Evolutionary conservation across 1,140 invertebrate genomes (phyloP), one percentile per base, ranked within the genome.

Genomic region (Penaeus chinensis): DNA sequence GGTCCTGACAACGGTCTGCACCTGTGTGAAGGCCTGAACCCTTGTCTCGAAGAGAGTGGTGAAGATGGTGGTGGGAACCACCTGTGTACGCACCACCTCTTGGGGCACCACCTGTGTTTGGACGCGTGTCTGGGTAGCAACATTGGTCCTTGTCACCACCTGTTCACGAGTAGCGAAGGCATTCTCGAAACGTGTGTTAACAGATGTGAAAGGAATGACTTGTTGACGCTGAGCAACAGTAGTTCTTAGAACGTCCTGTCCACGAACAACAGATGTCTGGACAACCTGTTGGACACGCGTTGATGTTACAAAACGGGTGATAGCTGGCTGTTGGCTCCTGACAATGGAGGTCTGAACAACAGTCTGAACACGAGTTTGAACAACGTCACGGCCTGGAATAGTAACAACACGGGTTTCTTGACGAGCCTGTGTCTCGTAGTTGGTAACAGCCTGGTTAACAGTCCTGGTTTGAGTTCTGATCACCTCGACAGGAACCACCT

Each of bases 91-190:
- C 18, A 82, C 80, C 16, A 82, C 54, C 80, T 61, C 65, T 24
- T 82, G 80, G 3, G 80, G 61, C 13, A 82, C 80, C 18, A 42
- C 61, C 32, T 42, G 32, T 61, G 80, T 82, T 5, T 19, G 54
- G 60, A 82, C 37, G 4, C n/a, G 80, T 20, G 80, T 82, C 10
- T 47, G 80, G 16, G 24, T 61, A n/a, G 60, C 80, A 22, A 82
- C 37, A 54, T 69, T 82, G 24, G 80, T 82, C 37, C 65, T 61
- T 19, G 80, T 82, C 32, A 69, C 61, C 13, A 82, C 65, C 80
- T 60, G 32, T 54, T 71, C n/a, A 32, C 66, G n/a, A 32, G 66
- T 71, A 18, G 32, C 66, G 20, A 71, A 8, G 8, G n/a, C 32
- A 32, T 71, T 71, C n/a, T 71, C 66, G 66, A 71, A 71, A 32